Conservation (phyloP, 2,888 invertebrate genomes). For the Julus scandinavius region DNA sequence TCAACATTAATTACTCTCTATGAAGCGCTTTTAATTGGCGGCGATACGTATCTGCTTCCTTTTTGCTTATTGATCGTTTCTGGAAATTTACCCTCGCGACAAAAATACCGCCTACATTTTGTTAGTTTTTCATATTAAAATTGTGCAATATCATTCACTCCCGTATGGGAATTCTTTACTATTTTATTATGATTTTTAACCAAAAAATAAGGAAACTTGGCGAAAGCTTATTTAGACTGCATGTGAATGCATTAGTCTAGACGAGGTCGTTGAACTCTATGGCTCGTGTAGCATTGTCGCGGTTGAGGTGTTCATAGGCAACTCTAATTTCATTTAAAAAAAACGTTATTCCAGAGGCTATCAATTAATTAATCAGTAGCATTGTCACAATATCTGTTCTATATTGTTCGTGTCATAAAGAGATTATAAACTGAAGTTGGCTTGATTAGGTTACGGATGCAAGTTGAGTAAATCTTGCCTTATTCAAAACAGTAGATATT, state of each 20-base stretch:
- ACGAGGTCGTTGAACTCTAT: constrained; percentile 41
- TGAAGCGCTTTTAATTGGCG: background rate
- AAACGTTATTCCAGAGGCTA: background rate
- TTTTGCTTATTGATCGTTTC: constrained; percentile 9
- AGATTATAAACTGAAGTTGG: no score
- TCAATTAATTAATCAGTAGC: background rate
- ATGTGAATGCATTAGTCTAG: constrained; percentile 2
- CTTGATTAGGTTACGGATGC: no score
- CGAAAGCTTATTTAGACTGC: background rate
- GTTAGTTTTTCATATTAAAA: background rate
- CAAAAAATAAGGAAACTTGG: background rate
- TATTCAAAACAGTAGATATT: no score
- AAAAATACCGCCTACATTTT: background rate
- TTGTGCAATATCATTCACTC: background rate
- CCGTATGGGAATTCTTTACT: background rate
- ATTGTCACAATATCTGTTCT: background rate
- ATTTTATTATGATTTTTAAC: background rate
- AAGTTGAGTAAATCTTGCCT: no score
- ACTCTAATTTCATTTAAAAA: background rate
- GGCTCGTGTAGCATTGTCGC: background rate
- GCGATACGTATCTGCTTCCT: background rate
- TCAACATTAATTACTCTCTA: background rate
- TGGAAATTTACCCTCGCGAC: background rate
- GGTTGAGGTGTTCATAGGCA: background rate
- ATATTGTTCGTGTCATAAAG: background rate